A percentile compares a stretch with the other conserved stretches of the same genome.
Conservation (phyloP, 2,888 invertebrate species). For the Trichopoda pennipes region DNA sequence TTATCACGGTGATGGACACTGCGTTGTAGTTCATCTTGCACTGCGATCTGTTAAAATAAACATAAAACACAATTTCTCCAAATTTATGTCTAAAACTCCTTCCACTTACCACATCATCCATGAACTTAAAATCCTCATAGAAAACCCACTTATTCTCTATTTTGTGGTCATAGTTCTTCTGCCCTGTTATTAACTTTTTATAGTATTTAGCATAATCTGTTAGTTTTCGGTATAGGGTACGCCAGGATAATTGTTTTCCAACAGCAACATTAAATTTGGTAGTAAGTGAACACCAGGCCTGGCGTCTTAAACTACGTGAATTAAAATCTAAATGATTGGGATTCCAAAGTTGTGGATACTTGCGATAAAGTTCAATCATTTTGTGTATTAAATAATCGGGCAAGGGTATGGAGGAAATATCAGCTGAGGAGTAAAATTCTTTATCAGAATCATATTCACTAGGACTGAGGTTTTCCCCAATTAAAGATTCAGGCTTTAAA, state of each 20-base stretch:
- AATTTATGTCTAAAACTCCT: background rate
- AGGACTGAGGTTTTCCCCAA: background rate
- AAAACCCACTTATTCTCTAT: conserved; percentile 72
- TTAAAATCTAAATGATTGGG: conserved; percentile 75
- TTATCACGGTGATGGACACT: conserved; percentile 70
- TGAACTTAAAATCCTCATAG: conserved; percentile 74
- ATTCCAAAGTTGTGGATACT: conserved; percentile 74
- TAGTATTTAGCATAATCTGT: conserved; percentile 76
- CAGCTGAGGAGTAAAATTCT: background rate
- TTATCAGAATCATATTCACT: conserved; percentile 10
- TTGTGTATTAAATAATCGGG: conserved; percentile 70
- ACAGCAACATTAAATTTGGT: conserved; percentile 68
- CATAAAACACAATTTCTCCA: background rate
- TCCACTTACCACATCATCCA: conserved; percentile 73
- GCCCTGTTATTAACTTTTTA: conserved; percentile 70
- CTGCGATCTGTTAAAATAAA: conserved; percentile 42
- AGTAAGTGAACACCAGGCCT: conserved; percentile 74
- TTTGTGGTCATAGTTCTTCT: conserved; percentile 26
- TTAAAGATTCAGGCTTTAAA: background rate
- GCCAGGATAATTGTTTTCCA: conserved; percentile 70
- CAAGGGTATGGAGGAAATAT: conserved; percentile 63
- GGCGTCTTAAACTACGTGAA: conserved; percentile 71
- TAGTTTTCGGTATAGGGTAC: conserved; percentile 75
- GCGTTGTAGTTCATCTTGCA: conserved; percentile 71
- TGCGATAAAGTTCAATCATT: conserved; percentile 72